A percentile compares a stretch with the other conserved stretches of the same genome.
phyloP scores from a whole-genome alignment of 2,888 invertebrate species.

The Zootermopsis nevadensis region DNA sequence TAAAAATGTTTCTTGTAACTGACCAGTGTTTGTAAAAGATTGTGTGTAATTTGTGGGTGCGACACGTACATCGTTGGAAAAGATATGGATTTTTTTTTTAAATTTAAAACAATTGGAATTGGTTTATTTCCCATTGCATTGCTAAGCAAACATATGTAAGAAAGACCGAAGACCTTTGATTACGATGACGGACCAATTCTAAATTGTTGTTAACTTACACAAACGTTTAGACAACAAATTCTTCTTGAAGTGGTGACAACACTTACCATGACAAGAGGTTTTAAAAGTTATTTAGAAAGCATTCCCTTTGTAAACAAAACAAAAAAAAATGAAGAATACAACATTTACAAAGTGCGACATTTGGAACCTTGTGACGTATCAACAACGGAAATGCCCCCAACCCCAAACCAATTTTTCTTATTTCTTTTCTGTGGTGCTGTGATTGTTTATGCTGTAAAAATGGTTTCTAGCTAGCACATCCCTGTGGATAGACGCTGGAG shows the following conservation, averaged over 20 bases:
- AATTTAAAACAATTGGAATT: too few relatives aligned
- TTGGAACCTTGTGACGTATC: background rate
- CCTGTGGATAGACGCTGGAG: background rate
- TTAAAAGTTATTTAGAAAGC: background rate
- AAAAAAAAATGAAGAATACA: background rate
- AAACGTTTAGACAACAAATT: background rate
- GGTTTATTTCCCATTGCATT: too few relatives aligned
- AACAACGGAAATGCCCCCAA: background rate
- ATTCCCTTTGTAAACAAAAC: background rate
- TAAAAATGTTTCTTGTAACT: too few relatives aligned
- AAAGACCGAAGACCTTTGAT: too few relatives aligned
- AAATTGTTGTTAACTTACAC: slow-evolving; percentile 3
- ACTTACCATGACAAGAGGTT: background rate
- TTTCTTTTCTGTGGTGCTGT: background rate
- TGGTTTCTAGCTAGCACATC: background rate
- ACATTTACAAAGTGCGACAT: slow-evolving; percentile 22
- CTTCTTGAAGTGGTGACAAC: background rate
- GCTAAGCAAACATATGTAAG: too few relatives aligned
- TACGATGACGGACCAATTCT: background rate
- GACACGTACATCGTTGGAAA: too few relatives aligned
- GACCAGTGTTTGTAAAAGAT: too few relatives aligned
- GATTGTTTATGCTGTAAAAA: slow-evolving; percentile 25
- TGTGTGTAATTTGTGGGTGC: too few relatives aligned
- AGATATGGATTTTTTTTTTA: too few relatives aligned
- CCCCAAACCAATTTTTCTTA: background rate